These are phyloP conservation scores for Simalia tracyae DNA, from an alignment of 2,797 vertebrate species.

Conservation along the genomic window DNA sequence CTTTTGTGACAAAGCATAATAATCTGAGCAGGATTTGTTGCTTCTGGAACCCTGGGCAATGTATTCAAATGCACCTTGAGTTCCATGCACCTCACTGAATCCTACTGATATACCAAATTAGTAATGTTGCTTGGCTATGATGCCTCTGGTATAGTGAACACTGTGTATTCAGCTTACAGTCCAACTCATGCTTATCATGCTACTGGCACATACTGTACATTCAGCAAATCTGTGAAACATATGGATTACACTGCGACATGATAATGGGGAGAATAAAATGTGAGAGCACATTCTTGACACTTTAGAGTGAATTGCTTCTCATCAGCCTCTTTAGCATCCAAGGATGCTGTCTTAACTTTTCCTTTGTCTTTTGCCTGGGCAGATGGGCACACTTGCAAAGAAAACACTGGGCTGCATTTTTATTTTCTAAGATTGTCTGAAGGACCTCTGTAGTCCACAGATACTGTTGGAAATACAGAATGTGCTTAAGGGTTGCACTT, in stretches of 20 bases:
- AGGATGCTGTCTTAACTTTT: background rate
- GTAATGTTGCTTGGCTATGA: background rate
- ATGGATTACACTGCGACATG: background rate
- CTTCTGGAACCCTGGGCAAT: background rate
- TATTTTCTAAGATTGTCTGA: background rate
- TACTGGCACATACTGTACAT: background rate
- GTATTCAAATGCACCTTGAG: background rate
- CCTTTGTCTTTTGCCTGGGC: background rate
- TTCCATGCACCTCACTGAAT: background rate
- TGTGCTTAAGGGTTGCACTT: background rate
- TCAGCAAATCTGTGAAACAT: background rate
- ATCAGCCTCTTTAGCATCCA: background rate
- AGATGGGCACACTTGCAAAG: background rate
- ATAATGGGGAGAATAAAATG: background rate
- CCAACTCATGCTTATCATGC: background rate
- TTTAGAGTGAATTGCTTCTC: background rate
- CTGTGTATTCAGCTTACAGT: too few relatives aligned
- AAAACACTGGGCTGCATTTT: background rate
- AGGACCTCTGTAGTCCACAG: background rate
- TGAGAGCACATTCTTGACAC: background rate
- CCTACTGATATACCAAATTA: background rate
- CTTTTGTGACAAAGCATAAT: constrained; percentile 6
- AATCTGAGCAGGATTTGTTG: background rate
- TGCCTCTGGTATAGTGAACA: background rate
- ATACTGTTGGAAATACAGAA: background rate